Percentiles rank a stretch among this genome's conserved stretches.
phyloP scores from a whole-genome alignment of 2,797 vertebrate genomes.

The Micropoecilia bifurca region DNA sequence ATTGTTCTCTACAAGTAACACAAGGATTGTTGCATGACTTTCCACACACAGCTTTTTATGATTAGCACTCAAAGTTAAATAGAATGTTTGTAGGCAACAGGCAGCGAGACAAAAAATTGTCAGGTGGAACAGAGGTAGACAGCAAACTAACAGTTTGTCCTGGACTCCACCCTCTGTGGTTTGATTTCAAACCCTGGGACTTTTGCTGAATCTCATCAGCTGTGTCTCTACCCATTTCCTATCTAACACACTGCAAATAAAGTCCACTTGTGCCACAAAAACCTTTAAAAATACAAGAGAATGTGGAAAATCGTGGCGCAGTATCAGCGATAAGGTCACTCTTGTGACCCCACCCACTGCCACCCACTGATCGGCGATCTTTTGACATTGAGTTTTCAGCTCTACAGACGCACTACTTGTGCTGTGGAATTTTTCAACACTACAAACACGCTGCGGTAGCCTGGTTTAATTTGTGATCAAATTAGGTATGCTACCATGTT shows the following conservation, averaged over 20 bases:
- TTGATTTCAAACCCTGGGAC: not conserved
- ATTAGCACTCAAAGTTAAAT: not conserved
- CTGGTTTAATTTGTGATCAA: not conserved
- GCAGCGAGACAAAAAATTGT: not conserved
- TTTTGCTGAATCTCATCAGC: not conserved
- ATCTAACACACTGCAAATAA: not conserved
- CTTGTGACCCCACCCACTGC: not conserved
- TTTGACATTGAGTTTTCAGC: not conserved
- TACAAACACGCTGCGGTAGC: not conserved
- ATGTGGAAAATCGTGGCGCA: not conserved
- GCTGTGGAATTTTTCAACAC: not conserved
- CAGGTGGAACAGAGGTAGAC: too few species aligned
- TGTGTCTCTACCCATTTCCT: not conserved
- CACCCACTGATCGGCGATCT: not conserved
- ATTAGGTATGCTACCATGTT: not conserved
- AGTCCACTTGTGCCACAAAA: not conserved
- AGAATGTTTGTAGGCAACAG: not conserved
- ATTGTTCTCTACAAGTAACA: not conserved
- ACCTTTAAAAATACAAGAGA: not conserved
- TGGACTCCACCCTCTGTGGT: not conserved
- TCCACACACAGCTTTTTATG: not conserved
- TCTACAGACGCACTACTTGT: not conserved
- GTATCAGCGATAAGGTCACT: not conserved
- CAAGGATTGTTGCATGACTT: not conserved
- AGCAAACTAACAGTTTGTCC: not conserved